Base-by-base conservation (phyloP, 2,888 invertebrate genomes). In the Nebria salina region DNA sequence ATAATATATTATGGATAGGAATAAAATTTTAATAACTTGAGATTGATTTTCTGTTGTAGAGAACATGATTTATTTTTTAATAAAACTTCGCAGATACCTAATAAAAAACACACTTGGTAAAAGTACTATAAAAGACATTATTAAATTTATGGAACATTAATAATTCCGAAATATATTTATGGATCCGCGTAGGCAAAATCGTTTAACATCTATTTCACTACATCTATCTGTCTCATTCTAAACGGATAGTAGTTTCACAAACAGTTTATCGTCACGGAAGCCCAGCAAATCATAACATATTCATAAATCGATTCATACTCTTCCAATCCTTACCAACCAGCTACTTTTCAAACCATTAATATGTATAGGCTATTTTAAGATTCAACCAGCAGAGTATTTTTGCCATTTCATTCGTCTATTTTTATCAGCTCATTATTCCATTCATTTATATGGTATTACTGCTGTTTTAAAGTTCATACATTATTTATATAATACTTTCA, bases 111-210 rank as follows among this genome's bases (percentile, higher is more conserved):
- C 54, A 65, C 65, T 25, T 13, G 64, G 15, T 26, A 65, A 54
- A 25, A 65, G 34, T 54, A 26, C 26, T 54, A 75, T 75, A 75
- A 75, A 65, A 20, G 65, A 64, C 25, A 41, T 76, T 76, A 76
- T 76, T 76, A 66, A 65, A 76, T 76, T 76, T 76, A 76, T 76
- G 76, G 68, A 76, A 66, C 76, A 76, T 76, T 65, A 76, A 76
- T 68, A 76, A 65, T 66, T 34, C 41, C 76, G 66, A 76, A 76
- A 20, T 15, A 42, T 76, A 76, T 76, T 76, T 76, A 76, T 76
- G 65, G 76, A 65, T 76, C 66, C 65, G 66, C 68, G 66, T 13
- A 34, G 15, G 42, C 43, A 54, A 42, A 73, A 72, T 20, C 73
- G 73, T 73, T 73, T 43, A 73, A n/a, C 73, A 15, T 43, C 54